These are phyloP conservation scores for Leguminivora glycinivorella DNA, from an alignment of 1,140 invertebrate genomes.

Conservation along the genomic window DNA sequence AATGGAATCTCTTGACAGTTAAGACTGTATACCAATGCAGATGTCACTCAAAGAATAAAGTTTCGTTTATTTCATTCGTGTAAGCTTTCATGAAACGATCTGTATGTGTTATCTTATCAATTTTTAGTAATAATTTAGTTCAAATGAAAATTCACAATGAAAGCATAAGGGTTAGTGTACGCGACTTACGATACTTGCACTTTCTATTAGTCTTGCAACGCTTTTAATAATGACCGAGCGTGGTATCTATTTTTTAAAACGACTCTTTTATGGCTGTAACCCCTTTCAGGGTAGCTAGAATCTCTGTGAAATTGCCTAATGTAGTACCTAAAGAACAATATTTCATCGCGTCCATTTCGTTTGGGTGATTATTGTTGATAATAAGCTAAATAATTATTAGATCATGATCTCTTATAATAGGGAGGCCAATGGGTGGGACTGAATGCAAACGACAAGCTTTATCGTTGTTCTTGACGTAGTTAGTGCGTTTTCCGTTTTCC, in stretches of 20 bases:
- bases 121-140: too few species aligned
- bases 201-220: background rate
- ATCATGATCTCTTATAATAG: constrained; percentile 21
- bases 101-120: too few species aligned
- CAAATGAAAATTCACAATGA: background rate
- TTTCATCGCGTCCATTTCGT: constrained; percentile 55
- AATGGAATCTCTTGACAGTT: too few species aligned
- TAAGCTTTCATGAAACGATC: too few species aligned
- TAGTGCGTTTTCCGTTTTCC: too few species aligned
- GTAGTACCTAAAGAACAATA: constrained; percentile 43
- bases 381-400: constrained; percentile 36
- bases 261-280: constrained; percentile 38
- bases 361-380: constrained; percentile 44
- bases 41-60: too few species aligned
- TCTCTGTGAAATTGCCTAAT: constrained; percentile 38
- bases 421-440: background rate
- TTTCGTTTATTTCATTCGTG: too few species aligned
- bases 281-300: constrained; percentile 42
- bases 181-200: background rate
- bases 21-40: too few species aligned
- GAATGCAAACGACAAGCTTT: background rate
- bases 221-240: background rate
- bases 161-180: background rate
- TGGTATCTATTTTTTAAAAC: background rate
- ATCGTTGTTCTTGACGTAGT: background rate